Evolutionary conservation across 2,113 vertebrate species (phyloP).

Genomic region (Mugil cephalus): DNA sequence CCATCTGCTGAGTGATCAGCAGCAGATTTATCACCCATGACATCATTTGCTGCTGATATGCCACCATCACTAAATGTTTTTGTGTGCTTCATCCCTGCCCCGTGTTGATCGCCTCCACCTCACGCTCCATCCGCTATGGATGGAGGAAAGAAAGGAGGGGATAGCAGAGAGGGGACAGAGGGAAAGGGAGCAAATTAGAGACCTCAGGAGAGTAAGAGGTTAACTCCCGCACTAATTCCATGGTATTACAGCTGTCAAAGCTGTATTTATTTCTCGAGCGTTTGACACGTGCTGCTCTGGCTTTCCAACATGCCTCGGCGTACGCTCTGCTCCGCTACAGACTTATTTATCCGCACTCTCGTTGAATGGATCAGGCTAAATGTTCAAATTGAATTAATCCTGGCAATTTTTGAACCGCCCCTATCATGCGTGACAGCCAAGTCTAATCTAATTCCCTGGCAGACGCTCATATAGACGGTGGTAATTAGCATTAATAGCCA

Average conservation of each 20-base stretch:
- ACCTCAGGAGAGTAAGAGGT: slow-evolving; percentile 50
- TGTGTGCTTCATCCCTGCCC: slow-evolving; percentile 30
- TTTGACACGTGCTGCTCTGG: slow-evolving; percentile 42
- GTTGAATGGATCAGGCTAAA: slow-evolving; percentile 38
- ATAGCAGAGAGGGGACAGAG: slow-evolving; percentile 9
- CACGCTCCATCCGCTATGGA: slow-evolving; percentile 27
- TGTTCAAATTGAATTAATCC: slow-evolving; percentile 54
- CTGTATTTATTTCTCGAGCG: slow-evolving; percentile 52
- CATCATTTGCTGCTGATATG: slow-evolving; percentile 41
- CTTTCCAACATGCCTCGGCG: slow-evolving; percentile 30
- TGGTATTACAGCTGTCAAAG: slow-evolving; percentile 59
- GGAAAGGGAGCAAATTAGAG: slow-evolving; percentile 26
- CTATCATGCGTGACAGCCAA: slow-evolving; percentile 27
- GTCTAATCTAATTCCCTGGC: slow-evolving; percentile 36
- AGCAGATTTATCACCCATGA: slow-evolving; percentile 60
- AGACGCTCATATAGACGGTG: slow-evolving; percentile 19
- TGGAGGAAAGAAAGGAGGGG: slow-evolving; percentile 1
- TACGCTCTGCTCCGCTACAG: slow-evolving; percentile 13
- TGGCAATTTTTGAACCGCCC: slow-evolving; percentile 1
- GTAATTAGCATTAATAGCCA: slow-evolving; percentile 35
- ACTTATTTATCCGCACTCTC: slow-evolving; percentile 36
- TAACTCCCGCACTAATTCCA: slow-evolving; percentile 65
- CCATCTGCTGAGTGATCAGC: slow-evolving; percentile 44
- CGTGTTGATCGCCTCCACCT: slow-evolving; percentile 22
- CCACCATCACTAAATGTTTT: slow-evolving; percentile 34